Conservation (phyloP, 2,888 invertebrate species). For the Eristalinus aeneus region DNA sequence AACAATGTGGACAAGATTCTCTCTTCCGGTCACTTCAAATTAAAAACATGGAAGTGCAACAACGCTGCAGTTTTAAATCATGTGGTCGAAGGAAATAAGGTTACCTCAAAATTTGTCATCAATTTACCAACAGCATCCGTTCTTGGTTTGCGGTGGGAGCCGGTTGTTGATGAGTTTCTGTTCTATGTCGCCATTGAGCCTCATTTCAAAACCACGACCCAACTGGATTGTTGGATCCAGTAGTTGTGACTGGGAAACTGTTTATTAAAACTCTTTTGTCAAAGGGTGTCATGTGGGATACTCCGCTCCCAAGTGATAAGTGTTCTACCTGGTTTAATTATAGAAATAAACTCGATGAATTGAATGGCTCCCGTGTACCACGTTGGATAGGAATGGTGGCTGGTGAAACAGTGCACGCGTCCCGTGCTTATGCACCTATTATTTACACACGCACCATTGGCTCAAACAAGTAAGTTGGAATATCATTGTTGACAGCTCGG, state of each 20-base stretch:
- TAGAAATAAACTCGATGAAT: too few species aligned
- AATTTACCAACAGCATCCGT: background rate
- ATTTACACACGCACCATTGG: too few species aligned
- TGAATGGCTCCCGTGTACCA: too few species aligned
- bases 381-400: too few species aligned
- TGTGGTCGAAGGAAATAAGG: background rate
- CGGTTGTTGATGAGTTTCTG: slow-evolving; percentile 1
- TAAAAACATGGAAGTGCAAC: slow-evolving; percentile 36
- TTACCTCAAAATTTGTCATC: background rate
- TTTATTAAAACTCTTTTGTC: background rate
- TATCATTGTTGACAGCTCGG: too few species aligned
- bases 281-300: slow-evolving; percentile 9
- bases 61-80: background rate
- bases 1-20: slow-evolving; percentile 9
- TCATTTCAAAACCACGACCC: slow-evolving; percentile 7
- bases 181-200: background rate
- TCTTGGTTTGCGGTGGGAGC: slow-evolving; percentile 20
- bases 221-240: slow-evolving; percentile 2
- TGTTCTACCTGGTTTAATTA: too few species aligned
- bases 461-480: too few species aligned
- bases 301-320: slow-evolving; percentile 4
- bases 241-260: slow-evolving; percentile 4
- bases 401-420: too few species aligned
- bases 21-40: slow-evolving; percentile 11
- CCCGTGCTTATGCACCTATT: too few species aligned